Percentiles rank a stretch among this genome's conserved stretches.
phyloP scores from a whole-genome alignment of 1,140 invertebrate genomes.

The Brachionus calyciflorus region DNA sequence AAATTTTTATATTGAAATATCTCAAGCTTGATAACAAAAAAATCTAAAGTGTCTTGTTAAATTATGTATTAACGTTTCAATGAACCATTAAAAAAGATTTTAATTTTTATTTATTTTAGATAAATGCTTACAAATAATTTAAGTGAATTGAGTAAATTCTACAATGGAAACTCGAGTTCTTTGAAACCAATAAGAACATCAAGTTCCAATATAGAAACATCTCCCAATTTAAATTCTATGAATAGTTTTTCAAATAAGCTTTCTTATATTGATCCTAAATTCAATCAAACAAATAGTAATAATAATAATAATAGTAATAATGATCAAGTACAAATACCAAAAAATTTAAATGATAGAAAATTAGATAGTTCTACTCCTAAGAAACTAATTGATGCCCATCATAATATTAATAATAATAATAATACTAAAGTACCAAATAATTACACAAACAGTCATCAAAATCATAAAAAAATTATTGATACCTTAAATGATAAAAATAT shows the following conservation, averaged over 20 bases:
- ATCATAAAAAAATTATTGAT: slow-evolving; percentile 9
- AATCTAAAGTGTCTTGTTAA: too few species aligned
- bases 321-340: too few species aligned
- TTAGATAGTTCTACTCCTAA: not conserved
- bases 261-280: not conserved
- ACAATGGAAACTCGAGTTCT: not conserved
- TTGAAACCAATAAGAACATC: not conserved
- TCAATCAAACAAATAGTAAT: too few species aligned
- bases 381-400: not conserved
- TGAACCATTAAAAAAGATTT: too few species aligned
- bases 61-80: too few species aligned
- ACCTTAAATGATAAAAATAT: slow-evolving; percentile 44
- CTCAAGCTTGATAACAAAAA: too few species aligned
- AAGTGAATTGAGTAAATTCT: slow-evolving; percentile 25
- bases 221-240: not conserved
- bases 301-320: too few species aligned
- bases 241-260: not conserved
- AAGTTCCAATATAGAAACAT: not conserved
- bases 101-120: too few species aligned
- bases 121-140: slow-evolving; percentile 3
- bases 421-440: slow-evolving; percentile 12
- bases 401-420: not conserved
- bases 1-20: too few species aligned
- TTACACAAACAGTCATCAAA: not conserved
- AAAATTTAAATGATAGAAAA: slow-evolving; percentile 28